phyloP scores from a whole-genome alignment of 2,888 invertebrate species.

The Itoplectis maculator region DNA sequence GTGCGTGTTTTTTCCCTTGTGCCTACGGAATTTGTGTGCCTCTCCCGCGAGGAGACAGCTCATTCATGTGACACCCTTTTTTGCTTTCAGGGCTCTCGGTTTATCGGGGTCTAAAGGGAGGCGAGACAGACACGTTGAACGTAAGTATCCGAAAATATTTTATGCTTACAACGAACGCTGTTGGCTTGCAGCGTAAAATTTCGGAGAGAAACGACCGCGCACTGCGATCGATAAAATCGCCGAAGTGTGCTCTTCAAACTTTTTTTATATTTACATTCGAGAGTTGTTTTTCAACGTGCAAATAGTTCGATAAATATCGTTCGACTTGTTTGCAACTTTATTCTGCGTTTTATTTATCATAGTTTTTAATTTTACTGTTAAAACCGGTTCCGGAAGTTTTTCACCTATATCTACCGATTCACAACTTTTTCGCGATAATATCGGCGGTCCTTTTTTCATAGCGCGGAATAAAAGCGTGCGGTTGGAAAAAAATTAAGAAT shows the following conservation, averaged over 20 bases:
- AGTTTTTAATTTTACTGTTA: not conserved
- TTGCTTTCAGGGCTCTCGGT: slow-evolving; percentile 43
- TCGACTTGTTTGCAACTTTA: not conserved
- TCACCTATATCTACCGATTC: not conserved
- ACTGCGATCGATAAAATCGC: not conserved
- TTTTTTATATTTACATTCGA: too few relatives aligned
- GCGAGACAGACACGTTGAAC: slow-evolving; percentile 5
- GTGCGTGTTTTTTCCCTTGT: slow-evolving; percentile 20
- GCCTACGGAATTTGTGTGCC: slow-evolving; percentile 1
- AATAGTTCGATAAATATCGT: not conserved
- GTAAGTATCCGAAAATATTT: slow-evolving; percentile 45
- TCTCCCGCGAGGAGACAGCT: not conserved
- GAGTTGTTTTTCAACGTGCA: too few relatives aligned
- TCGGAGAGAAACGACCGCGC: not conserved
- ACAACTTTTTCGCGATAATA: not conserved
- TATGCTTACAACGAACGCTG: not conserved
- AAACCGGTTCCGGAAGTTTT: not conserved
- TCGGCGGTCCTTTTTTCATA: not conserved
- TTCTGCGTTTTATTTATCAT: not conserved
- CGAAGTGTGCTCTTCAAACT: too few relatives aligned
- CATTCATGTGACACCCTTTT: slow-evolving; percentile 7
- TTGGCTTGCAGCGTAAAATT: not conserved
- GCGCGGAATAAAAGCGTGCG: not conserved
- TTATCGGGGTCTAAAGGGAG: slow-evolving; percentile 6
- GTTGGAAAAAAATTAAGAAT: not conserved